Percentiles rank a stretch among this genome's conserved stretches.
Evolutionary conservation across 1,140 invertebrate species (phyloP).

Genomic region (Lordiphosa stackelbergi): DNA sequence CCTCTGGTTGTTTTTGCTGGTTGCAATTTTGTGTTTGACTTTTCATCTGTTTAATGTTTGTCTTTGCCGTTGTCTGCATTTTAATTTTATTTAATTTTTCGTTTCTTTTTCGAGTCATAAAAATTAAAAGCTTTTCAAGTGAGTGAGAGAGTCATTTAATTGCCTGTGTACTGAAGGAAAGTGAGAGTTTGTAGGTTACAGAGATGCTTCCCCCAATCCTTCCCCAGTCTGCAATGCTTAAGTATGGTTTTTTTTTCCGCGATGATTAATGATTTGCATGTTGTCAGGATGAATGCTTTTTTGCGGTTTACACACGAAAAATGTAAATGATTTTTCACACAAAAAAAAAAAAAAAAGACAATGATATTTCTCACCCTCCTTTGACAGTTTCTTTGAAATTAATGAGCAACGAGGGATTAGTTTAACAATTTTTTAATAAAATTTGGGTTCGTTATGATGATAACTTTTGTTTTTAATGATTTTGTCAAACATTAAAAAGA

Average conservation of each 20-base stretch:
- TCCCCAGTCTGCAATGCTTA: constrained; percentile 20
- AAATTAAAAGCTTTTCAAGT: constrained; percentile 49
- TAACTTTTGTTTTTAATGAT: constrained; percentile 49
- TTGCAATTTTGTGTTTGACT: constrained; percentile 30
- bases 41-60: constrained; percentile 36
- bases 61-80: constrained; percentile 56
- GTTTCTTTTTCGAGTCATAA: constrained; percentile 43
- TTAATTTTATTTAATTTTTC: constrained; percentile 43
- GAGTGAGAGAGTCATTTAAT: constrained; percentile 53
- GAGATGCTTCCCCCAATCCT: background rate
- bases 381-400: constrained; percentile 38
- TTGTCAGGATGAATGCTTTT: constrained; percentile 11
- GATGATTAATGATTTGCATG: constrained; percentile 43
- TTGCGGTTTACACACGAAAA: constrained; percentile 49
- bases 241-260: constrained; percentile 25
- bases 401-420: constrained; percentile 47
- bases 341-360: constrained; percentile 14
- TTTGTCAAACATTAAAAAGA: constrained; percentile 61
- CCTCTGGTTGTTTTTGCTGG: constrained; percentile 32
- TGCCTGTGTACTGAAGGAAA: constrained; percentile 20
- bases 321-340: constrained; percentile 47
- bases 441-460: constrained; percentile 31
- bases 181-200: too few species aligned
- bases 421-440: constrained; percentile 34
- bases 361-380: constrained; percentile 24